Base-by-base conservation (phyloP, 2,888 invertebrate species). In the Orchestes rusci region DNA sequence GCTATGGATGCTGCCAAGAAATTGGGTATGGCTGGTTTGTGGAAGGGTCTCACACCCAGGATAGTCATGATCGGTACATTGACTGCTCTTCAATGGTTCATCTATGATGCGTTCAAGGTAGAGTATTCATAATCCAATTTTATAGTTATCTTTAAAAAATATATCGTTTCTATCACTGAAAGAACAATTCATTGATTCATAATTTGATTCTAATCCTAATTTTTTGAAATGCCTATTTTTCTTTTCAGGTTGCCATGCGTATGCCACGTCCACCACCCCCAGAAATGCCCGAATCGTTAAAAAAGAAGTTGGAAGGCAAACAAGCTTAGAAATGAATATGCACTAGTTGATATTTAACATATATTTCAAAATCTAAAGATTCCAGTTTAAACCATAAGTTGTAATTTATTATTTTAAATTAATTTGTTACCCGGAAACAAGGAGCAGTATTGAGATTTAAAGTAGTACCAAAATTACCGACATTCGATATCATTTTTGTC, bases 21-120 rank as follows among this genome's bases (percentile, higher is more conserved):
- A 65, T 74, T 92, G 53, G 92, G 92, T 46, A 73, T 77, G 61
- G 63, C 66, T 38, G 76, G 90, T 51, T 76, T 92, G 56, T 93
- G 93, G 93, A 86, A 88, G 72, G 94, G 94, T 51, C 76, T 95
- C 39, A 79, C 77, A 35, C 91, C 94, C 47, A 88, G 94, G 76
- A 95, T 95, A 62, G 77, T 95, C 59, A 95, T 95, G 94, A 94
- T 95, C 61, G 95, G 94, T 77, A 95, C 95, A 10, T 77, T 95
- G 59, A 95, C 95, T 16, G 94, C 91, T 5, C 79, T 91, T 54
- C 95, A 95, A 67, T 95, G 95, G 95, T 95, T 94, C 77, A 93
- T 94, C 72, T 95, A 94, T 61, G 95, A 95, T 63, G 91, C 87
- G 10, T 92, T 94, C 53, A 68, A 69, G 62, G 65, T 66, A 52